Evolutionary conservation across 2,888 invertebrate genomes (phyloP).

Genomic region (Drosophila mayaguana): DNA sequence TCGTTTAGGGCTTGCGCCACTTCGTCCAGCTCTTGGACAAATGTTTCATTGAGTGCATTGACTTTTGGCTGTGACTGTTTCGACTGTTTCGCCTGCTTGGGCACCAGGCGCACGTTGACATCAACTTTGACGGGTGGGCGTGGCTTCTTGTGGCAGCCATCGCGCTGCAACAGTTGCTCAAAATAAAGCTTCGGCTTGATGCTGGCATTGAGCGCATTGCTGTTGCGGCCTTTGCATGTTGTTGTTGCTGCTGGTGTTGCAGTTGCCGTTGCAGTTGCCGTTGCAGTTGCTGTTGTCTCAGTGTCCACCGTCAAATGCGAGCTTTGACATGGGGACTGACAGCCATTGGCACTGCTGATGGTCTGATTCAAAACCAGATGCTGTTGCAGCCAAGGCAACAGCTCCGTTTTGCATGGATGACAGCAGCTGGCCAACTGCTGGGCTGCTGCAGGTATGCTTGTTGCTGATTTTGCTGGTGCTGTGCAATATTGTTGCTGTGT

Average conservation of each 20-base stretch:
- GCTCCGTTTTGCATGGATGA: conserved; percentile 78
- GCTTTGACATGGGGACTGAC: conserved; percentile 73
- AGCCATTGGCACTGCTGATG: conserved; percentile 64
- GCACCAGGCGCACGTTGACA: conserved; percentile 91
- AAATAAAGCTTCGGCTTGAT: conserved; percentile 74
- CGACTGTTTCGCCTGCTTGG: conserved; percentile 84
- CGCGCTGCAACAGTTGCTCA: conserved; percentile 73
- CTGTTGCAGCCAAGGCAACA: conserved; percentile 85
- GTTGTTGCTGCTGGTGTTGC: conserved; percentile 28
- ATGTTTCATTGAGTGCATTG: conserved; percentile 60
- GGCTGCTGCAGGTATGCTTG: conserved; percentile 16
- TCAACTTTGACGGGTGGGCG: conserved; percentile 90
- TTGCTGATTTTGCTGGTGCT: conserved; percentile 31
- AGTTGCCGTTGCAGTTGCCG: conserved; percentile 27
- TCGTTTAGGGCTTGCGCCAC: conserved; percentile 67
- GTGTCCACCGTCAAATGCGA: conserved; percentile 73
- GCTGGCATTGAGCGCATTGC: conserved; percentile 64
- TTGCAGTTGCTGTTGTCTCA: conserved; percentile 50
- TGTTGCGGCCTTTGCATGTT: conserved; percentile 57
- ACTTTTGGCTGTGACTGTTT: conserved; percentile 37
- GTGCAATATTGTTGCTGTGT: conserved; percentile 42
- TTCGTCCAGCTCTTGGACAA: conserved; percentile 66
- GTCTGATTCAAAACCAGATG: conserved; percentile 84
- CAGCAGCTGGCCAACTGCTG: conserved; percentile 46
- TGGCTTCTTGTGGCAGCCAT: conserved; percentile 70